These are phyloP conservation scores for Drosophila demipolita DNA, from an alignment of 2,888 invertebrate genomes.

Conservation along the genomic window DNA sequence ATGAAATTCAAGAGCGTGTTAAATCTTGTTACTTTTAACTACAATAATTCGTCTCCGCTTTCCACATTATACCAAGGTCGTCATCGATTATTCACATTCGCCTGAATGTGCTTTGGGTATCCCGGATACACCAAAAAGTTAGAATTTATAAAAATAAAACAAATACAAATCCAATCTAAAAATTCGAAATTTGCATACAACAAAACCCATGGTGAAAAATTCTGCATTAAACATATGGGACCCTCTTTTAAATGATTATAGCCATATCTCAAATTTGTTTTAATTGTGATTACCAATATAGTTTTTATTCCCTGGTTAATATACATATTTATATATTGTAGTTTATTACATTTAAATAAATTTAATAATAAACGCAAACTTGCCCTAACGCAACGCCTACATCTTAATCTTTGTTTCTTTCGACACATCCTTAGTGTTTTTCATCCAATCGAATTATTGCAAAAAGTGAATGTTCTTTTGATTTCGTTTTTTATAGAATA, in stretches of 20 bases:
- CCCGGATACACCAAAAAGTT: neutral
- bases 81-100: neutral
- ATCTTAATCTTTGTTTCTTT: slow-evolving; percentile 48
- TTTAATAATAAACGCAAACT: slow-evolving; percentile 57
- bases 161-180: neutral
- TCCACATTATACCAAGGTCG: neutral
- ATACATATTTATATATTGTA: slow-evolving; percentile 69
- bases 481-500: slow-evolving; percentile 38
- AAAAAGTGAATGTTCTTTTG: slow-evolving; percentile 43
- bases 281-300: slow-evolving; percentile 17
- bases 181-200: neutral
- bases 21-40: neutral
- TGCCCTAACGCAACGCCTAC: slow-evolving; percentile 50
- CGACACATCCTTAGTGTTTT: slow-evolving; percentile 45
- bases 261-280: neutral
- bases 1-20: neutral
- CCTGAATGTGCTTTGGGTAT: neutral
- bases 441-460: slow-evolving; percentile 45
- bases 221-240: neutral
- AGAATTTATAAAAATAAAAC: neutral
- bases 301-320: slow-evolving; percentile 63
- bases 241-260: neutral
- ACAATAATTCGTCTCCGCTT: neutral
- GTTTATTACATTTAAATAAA: slow-evolving; percentile 60
- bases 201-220: neutral